Evolutionary conservation across 92 coral and sea anemone species (phyloP).

Genomic region (Phenganax subtilis): DNA sequence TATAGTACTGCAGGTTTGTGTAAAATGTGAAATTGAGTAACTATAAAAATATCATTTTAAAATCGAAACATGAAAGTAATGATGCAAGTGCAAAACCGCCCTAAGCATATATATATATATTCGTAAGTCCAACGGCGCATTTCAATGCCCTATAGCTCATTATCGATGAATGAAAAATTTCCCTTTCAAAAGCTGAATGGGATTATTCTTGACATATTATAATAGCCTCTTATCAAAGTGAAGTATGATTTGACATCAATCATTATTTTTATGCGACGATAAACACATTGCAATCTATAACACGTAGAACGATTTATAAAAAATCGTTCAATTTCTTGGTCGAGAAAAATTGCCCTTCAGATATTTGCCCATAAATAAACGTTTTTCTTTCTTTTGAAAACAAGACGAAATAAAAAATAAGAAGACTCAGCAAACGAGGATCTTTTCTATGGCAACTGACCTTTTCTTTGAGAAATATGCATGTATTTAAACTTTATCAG

Average conservation of each 20-base stretch:
- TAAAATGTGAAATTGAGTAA: too few species aligned
- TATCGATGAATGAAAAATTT: slow-evolving; percentile 15
- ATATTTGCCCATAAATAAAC: too few species aligned
- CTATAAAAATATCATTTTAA: background rate
- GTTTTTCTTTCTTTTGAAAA: too few species aligned
- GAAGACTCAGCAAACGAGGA: background rate
- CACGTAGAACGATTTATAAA: background rate
- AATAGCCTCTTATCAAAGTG: slow-evolving; percentile 16
- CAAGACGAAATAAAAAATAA: background rate
- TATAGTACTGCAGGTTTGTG: background rate
- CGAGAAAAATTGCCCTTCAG: too few species aligned
- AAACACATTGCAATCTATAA: background rate
- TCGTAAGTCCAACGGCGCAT: background rate
- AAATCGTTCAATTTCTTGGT: too few species aligned
- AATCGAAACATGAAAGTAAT: background rate
- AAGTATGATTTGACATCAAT: slow-evolving; percentile 20
- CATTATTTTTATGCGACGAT: background rate
- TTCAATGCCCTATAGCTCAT: background rate
- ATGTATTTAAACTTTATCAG: background rate
- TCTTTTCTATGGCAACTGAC: background rate
- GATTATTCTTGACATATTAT: slow-evolving; percentile 18
- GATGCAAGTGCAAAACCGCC: background rate
- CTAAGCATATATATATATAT: background rate
- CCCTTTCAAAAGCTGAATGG: slow-evolving; percentile 26
- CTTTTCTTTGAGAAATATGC: background rate